Conservation (phyloP, 2,888 invertebrate species). For the Melipona beecheii region DNA sequence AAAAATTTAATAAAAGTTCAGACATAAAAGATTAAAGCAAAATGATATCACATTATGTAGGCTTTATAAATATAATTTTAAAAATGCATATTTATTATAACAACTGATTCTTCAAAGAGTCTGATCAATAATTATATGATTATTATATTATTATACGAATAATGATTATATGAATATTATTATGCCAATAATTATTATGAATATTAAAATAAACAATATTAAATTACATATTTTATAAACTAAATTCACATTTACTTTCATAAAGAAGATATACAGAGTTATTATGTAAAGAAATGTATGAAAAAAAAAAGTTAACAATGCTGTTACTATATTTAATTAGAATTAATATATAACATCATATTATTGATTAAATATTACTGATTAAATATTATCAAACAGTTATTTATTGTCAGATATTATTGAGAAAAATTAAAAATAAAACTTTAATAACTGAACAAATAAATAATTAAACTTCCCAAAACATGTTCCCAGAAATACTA, state of each 20-base stretch:
- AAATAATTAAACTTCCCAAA: not conserved
- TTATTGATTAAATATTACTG: not conserved
- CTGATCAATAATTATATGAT: not conserved
- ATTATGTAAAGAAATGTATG: not conserved
- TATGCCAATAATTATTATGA: not conserved
- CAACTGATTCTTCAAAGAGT: not conserved
- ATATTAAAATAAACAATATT: not conserved
- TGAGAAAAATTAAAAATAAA: no score
- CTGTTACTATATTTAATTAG: not conserved
- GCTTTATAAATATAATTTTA: not conserved
- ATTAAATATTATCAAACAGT: no score
- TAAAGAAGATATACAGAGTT: not conserved
- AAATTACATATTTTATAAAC: not conserved
- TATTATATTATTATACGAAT: not conserved
- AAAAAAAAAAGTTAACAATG: not conserved
- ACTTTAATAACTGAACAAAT: no score
- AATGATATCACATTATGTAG: not conserved
- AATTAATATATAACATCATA: not conserved
- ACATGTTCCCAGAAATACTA: not conserved
- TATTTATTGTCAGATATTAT: no score
- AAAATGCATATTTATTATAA: not conserved
- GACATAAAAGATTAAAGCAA: not conserved
- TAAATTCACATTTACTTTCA: not conserved
- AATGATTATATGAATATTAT: not conserved
- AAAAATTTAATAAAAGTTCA: not conserved